Percentiles rank a stretch among this genome's conserved stretches.
phyloP scores from a whole-genome alignment of 1,140 invertebrate genomes.

The Pseudobourletiella spinata region DNA sequence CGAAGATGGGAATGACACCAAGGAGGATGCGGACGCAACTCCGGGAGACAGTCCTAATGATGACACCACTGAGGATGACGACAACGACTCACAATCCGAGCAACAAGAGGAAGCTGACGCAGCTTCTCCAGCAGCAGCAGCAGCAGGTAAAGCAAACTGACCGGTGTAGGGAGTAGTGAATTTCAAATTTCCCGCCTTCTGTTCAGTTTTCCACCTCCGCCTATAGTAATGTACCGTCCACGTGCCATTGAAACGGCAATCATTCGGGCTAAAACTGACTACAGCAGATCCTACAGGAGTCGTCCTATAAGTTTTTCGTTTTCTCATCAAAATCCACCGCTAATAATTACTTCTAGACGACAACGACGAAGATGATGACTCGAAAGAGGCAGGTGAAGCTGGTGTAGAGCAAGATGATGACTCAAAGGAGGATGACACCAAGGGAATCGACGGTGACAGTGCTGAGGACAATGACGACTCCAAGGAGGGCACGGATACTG shows the following conservation, averaged over 20 bases:
- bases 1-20: background rate
- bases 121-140: background rate
- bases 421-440: slow-evolving; percentile 13
- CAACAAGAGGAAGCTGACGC: background rate
- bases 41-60: background rate
- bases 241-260: no score
- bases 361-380: slow-evolving; percentile 7
- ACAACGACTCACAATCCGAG: background rate
- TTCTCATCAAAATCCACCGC: no score
- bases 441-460: slow-evolving; percentile 35
- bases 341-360: no score
- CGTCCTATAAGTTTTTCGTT: no score
- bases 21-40: background rate
- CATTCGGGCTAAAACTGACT: no score
- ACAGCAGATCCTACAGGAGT: no score
- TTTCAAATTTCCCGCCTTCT: no score
- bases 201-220: no score
- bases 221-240: no score
- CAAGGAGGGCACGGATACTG: slow-evolving; percentile 31
- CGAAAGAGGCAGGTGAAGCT: slow-evolving; percentile 16
- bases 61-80: background rate
- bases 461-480: slow-evolving; percentile 34
- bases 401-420: slow-evolving; percentile 14
- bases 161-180: no score
- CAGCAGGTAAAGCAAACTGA: no score